Evolutionary conservation across 2,888 invertebrate genomes (phyloP).

Genomic region (Protonemura montana): DNA sequence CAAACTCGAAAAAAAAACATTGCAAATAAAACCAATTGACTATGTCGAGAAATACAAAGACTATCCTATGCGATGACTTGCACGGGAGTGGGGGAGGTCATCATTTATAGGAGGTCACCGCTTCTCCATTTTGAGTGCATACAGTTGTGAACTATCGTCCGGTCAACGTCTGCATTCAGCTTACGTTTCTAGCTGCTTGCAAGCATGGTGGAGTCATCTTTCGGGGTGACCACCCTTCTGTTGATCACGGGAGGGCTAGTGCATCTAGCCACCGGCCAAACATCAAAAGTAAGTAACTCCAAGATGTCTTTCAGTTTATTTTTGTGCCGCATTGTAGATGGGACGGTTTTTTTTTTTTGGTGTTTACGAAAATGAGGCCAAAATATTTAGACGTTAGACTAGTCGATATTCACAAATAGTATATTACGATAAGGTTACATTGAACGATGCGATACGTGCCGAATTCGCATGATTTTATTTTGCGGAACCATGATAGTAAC

Average conservation of each 20-base stretch:
- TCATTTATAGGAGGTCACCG: conserved; percentile 35
- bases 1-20: neutral
- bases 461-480: neutral
- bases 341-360: neutral
- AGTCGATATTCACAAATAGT: neutral
- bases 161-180: neutral
- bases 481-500: too few species aligned
- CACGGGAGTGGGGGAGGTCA: conserved; percentile 34
- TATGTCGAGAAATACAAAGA: conserved; percentile 15
- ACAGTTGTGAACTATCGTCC: neutral
- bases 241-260: neutral
- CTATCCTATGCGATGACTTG: conserved; percentile 17
- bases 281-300: neutral
- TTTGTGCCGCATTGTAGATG: neutral
- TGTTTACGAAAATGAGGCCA: neutral
- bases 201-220: neutral
- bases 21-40: conserved; percentile 13
- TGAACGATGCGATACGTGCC: neutral
- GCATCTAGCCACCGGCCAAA: neutral
- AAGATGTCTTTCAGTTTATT: neutral
- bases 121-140: conserved; percentile 16
- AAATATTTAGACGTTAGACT: neutral
- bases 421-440: neutral
- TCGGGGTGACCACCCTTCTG: neutral
- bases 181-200: neutral